Base-by-base conservation (phyloP, 2,797 vertebrate genomes). In the Naso thynnoides region DNA sequence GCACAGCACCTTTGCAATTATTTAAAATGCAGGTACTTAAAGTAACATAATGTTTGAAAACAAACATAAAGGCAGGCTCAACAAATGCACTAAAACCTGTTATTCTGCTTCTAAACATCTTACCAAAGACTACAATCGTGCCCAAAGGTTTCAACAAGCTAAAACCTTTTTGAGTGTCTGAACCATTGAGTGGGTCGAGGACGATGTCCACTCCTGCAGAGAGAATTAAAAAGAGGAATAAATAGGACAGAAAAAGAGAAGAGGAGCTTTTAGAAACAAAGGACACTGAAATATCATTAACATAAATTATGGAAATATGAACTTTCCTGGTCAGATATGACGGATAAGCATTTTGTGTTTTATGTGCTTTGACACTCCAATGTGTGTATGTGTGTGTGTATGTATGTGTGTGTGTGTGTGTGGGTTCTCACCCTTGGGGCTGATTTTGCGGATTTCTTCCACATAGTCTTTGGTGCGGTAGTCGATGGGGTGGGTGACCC, bases 91-190 rank as follows among this genome's bases (percentile, higher is more conserved):
- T 6, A 11, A 59, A 31, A 47, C 0, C 0, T 9, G 21, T 50
- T 24, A 44, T 33, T 42, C 18, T 31, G n/a, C 50, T 45, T 56
- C 8, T 5, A 52, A 48, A 52, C 27, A 0, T 82, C 95, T 95
- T 81, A 98, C 97, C 97, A 0, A 96, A 98, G 47, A 92, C 95
- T 76, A 98, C 72, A 53, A 98, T 50, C 57, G 92, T 95, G 44
- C 97, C 97, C 95, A 98, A 91, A 0, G 97, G 96, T 84, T 96
- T 98, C 76, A 98, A 83, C 58, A 98, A 92, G 80, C 92, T 89
- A 74, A 95, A 98, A 6, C 91, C 96, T 93, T 97, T 98, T 73
- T 96, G 82, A 0, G 96, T 97, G 79, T 98, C 97, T 1, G 95
- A 92, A 53, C 97, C 97, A 21, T 96, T 96, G 27, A 98, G 92